Percentiles rank a stretch among this genome's conserved stretches.
These are phyloP conservation scores for Latrodectus geometricus DNA, from an alignment of 1,140 invertebrate genomes.

Conservation along the genomic window DNA sequence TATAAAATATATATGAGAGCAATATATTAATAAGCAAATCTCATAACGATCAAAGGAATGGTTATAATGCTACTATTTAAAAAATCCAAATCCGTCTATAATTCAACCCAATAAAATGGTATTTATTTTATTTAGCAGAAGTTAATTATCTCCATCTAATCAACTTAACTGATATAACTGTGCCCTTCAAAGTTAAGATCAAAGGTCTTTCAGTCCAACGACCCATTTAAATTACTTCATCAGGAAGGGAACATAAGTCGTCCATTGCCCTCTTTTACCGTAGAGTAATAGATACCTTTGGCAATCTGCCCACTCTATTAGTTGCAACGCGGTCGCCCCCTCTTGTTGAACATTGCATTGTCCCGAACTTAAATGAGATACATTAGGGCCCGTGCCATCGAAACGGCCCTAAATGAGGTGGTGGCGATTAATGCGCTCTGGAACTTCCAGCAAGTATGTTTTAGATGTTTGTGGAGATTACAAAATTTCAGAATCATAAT, in stretches of 20 bases:
- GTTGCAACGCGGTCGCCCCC: not conserved
- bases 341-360: slow-evolving; percentile 14
- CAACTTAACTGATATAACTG: not conserved
- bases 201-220: not conserved
- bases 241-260: slow-evolving; percentile 4
- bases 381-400: slow-evolving; percentile 9
- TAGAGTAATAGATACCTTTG: slow-evolving; percentile 19
- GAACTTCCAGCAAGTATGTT: no score
- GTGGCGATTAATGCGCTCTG: no score
- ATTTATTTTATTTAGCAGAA: no score
- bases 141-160: slow-evolving; percentile 2
- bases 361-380: slow-evolving; percentile 36
- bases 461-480: no score
- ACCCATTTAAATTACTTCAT: slow-evolving; percentile 27
- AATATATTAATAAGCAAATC: no score
- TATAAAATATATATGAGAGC: no score
- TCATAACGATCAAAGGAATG: no score
- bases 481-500: no score
- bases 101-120: no score
- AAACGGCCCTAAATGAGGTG: not conserved
- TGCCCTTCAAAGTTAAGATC: not conserved
- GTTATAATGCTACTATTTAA: no score
- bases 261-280: slow-evolving; percentile 16
- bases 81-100: no score
- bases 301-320: slow-evolving; percentile 51